These are phyloP conservation scores for Ascidia mentula DNA, from an alignment of 23 tunicate genomes.

Conservation along the genomic window DNA sequence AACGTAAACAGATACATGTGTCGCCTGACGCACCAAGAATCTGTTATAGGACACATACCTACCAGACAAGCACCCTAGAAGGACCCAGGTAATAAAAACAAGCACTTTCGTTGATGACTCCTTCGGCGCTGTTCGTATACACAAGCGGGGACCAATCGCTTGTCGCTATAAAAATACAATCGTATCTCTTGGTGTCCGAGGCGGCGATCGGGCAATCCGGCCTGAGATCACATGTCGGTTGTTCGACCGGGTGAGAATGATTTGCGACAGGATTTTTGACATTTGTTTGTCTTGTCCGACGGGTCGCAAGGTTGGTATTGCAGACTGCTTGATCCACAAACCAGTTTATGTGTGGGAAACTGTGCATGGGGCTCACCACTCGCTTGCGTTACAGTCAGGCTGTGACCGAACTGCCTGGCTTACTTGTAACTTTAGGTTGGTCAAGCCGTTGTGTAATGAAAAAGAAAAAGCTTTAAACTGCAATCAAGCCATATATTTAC, in stretches of 20 bases:
- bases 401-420: no score
- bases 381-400: no score
- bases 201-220: no score
- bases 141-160: background rate
- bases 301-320: background rate
- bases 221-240: background rate
- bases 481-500: no score
- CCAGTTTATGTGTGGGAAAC: no score
- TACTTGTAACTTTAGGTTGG: no score
- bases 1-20: background rate
- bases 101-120: background rate
- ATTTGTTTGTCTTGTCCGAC: background rate
- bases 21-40: background rate
- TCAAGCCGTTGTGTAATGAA: no score
- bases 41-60: background rate
- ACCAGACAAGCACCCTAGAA: background rate
- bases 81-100: background rate
- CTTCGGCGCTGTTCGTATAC: background rate
- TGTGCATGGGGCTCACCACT: no score
- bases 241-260: background rate
- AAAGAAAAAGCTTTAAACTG: no score
- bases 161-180: slow-evolving; percentile 2
- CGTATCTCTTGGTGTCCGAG: background rate
- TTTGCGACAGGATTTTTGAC: background rate
- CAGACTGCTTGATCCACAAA: no score